Conservation (phyloP, 2,113 vertebrate species). For the Oreocharis arfaki region DNA sequence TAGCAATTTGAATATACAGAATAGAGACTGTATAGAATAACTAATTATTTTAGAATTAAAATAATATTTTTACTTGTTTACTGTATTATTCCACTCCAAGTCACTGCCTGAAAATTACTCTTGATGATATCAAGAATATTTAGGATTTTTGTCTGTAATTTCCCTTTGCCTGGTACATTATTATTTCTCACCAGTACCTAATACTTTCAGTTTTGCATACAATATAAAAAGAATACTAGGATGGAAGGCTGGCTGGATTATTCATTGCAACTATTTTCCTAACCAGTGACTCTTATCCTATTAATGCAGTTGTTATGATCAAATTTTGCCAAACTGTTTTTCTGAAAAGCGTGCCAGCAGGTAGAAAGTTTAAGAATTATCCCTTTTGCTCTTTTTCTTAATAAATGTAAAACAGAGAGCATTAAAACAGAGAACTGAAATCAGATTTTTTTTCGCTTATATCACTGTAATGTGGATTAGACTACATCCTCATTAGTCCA, state of each 20-base stretch:
- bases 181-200: neutral
- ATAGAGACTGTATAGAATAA: neutral
- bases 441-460: neutral
- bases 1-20: neutral
- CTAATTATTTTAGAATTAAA: neutral
- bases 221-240: neutral
- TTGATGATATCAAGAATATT: neutral
- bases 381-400: neutral
- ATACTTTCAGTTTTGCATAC: neutral
- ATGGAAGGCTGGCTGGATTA: neutral
- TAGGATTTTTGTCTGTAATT: neutral
- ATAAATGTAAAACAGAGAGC: neutral
- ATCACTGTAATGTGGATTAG: neutral
- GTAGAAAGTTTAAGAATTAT: neutral
- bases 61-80: neutral
- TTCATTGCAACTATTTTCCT: neutral
- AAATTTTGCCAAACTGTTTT: neutral
- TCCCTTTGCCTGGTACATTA: neutral
- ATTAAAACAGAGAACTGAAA: neutral
- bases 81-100: neutral
- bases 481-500: neutral
- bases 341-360: accelerated
- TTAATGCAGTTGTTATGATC: neutral
- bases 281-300: neutral
- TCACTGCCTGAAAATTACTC: neutral